Percentiles rank a stretch among this genome's conserved stretches.
These are phyloP conservation scores for Miltochrista miniata DNA, from an alignment of 2,888 invertebrate species.

Conservation along the genomic window DNA sequence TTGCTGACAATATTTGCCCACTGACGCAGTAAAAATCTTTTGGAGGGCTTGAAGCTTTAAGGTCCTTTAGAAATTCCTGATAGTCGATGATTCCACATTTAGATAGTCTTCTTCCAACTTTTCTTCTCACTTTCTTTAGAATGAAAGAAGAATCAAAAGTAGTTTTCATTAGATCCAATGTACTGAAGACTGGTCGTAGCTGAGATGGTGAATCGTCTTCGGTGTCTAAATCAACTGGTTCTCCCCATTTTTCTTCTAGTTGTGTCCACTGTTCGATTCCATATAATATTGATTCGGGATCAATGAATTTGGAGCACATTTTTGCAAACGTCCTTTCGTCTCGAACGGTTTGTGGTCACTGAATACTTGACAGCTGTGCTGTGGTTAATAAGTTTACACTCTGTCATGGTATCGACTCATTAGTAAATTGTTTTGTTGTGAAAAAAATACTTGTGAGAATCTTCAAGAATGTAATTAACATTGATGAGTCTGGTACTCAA, in stretches of 20 bases:
- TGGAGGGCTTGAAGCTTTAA: constrained; percentile 43
- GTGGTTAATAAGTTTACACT: constrained; percentile 22
- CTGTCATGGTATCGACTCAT: constrained; percentile 23
- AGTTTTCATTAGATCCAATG: constrained; percentile 57
- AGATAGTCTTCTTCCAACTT: constrained; percentile 52
- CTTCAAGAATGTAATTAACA: too few relatives aligned
- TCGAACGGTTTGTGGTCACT: constrained; percentile 17
- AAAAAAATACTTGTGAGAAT: background rate
- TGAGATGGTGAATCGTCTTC: constrained; percentile 53
- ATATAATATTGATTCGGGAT: constrained; percentile 61
- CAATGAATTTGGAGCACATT: constrained; percentile 47
- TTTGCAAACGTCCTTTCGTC: constrained; percentile 16
- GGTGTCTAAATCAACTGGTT: constrained; percentile 67
- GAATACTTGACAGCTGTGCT: constrained; percentile 3
- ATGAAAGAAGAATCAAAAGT: constrained; percentile 73
- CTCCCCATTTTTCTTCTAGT: constrained; percentile 68
- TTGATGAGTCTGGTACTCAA: too few relatives aligned
- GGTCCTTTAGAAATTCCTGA: constrained; percentile 60
- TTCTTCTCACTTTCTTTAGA: constrained; percentile 59
- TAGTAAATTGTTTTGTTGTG: constrained; percentile 18
- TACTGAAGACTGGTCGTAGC: constrained; percentile 56
- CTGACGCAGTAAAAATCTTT: constrained; percentile 32
- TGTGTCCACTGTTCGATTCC: constrained; percentile 70
- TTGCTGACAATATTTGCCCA: constrained; percentile 65
- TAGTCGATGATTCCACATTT: constrained; percentile 58